Evolutionary conservation across 2,888 invertebrate genomes (phyloP).

Genomic region (Ormyrus rosae): DNA sequence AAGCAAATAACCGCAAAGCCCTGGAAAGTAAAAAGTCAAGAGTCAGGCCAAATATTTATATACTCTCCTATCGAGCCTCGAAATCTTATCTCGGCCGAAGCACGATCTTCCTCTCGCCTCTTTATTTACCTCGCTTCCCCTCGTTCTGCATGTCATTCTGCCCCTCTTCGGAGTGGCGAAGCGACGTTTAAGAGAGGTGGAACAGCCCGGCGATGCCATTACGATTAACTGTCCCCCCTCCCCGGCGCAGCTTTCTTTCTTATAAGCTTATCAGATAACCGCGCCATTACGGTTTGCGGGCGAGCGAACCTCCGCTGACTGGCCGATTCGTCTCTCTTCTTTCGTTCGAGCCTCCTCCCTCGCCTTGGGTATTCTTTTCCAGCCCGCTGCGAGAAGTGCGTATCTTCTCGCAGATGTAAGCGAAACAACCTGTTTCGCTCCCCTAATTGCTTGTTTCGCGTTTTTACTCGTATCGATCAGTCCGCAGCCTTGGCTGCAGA

Average conservation of each 20-base stretch:
- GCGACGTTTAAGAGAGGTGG: constrained; percentile 59
- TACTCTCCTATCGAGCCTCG: constrained; percentile 33
- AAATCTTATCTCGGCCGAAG: constrained; percentile 48
- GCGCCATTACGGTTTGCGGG: constrained; percentile 60
- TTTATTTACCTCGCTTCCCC: constrained; percentile 33
- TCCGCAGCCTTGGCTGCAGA: too few relatives aligned
- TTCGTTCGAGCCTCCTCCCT: constrained; percentile 51
- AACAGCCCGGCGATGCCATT: constrained; percentile 73
- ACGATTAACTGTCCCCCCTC: constrained; percentile 70
- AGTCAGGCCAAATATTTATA: constrained; percentile 47
- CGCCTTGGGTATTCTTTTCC: constrained; percentile 41
- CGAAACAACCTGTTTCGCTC: constrained; percentile 25
- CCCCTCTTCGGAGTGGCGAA: constrained; percentile 51
- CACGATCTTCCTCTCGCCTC: constrained; percentile 41
- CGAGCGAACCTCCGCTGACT: constrained; percentile 51
- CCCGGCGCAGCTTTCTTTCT: constrained; percentile 8
- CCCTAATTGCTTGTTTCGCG: constrained; percentile 24
- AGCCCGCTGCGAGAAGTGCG: neutral
- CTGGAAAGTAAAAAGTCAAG: neutral
- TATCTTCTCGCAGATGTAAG: neutral
- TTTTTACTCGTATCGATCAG: too few relatives aligned
- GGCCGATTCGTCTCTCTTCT: constrained; percentile 44
- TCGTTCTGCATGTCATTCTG: constrained; percentile 45
- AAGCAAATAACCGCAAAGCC: too few relatives aligned
- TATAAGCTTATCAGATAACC: constrained; percentile 72